phyloP scores from a whole-genome alignment of 1,140 invertebrate species.

The Calliphora vicina region DNA sequence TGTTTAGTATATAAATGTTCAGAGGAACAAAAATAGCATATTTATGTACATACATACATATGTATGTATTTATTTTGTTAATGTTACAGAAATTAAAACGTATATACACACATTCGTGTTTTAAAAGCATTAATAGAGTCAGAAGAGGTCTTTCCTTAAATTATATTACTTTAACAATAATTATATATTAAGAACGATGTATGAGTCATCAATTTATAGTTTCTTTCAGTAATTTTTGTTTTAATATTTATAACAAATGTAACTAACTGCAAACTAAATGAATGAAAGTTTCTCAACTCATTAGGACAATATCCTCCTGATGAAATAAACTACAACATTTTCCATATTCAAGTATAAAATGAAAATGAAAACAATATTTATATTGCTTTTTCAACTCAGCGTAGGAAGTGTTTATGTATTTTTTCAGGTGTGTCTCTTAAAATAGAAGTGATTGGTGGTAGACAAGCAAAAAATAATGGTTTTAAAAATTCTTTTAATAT shows the following conservation, averaged over 20 bases:
- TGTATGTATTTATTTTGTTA: no score
- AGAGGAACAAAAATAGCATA: no score
- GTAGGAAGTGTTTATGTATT: background rate
- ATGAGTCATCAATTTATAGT: background rate
- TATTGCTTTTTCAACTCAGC: background rate
- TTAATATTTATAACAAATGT: no score
- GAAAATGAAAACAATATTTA: background rate
- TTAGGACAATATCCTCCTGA: no score
- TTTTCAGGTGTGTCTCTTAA: background rate
- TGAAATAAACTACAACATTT: no score
- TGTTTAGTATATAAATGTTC: no score
- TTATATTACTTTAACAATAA: background rate
- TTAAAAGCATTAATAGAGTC: background rate
- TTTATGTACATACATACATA: no score
- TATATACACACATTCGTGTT: no score
- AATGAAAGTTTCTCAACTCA: no score
- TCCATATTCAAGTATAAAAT: no score
- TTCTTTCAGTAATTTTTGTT: background rate
- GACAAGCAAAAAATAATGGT: background rate
- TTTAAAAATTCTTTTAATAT: background rate
- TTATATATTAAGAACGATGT: background rate
- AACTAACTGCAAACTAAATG: no score
- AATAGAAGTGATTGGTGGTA: background rate
- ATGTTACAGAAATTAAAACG: no score
- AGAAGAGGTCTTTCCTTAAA: background rate